Evolutionary conservation across 2,113 vertebrate species (phyloP).

Genomic region (Hyperoodon ampullatus): DNA sequence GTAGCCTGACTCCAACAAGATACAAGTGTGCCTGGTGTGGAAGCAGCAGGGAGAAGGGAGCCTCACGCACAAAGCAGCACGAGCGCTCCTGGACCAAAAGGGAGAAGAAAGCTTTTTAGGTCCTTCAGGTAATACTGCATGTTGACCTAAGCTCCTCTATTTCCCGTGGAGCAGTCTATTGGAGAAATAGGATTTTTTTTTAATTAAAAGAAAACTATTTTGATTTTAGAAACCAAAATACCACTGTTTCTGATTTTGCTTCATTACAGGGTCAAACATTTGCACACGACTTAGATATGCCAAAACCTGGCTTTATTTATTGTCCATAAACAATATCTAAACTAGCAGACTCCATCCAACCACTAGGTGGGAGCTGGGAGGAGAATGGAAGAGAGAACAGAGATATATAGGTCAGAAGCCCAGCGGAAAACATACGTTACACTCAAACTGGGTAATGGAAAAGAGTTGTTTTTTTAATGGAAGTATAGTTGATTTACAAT

Average conservation of each 20-base stretch:
- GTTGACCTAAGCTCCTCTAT: not conserved
- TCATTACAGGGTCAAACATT: not conserved
- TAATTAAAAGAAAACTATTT: not conserved
- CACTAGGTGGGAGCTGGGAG: accelerated
- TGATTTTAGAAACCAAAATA: slow-evolving; percentile 26
- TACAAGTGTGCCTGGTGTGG: accelerated
- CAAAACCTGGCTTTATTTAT: not conserved
- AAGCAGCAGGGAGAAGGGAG: not conserved
- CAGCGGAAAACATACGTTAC: not conserved
- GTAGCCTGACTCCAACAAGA: not conserved
- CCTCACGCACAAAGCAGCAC: not conserved
- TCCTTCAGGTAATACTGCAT: not conserved
- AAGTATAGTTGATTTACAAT: not conserved
- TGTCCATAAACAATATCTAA: not conserved
- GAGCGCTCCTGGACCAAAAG: not conserved
- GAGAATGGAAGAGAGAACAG: not conserved
- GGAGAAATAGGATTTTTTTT: not conserved
- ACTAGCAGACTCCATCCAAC: not conserved
- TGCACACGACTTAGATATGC: not conserved
- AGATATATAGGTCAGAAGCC: not conserved
- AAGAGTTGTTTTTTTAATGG: not conserved
- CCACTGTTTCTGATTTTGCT: not conserved
- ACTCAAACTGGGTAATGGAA: not conserved
- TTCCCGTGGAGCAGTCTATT: not conserved
- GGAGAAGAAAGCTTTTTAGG: not conserved